phyloP scores from a whole-genome alignment of 1,140 invertebrate genomes.

The Achatina immaculata region DNA sequence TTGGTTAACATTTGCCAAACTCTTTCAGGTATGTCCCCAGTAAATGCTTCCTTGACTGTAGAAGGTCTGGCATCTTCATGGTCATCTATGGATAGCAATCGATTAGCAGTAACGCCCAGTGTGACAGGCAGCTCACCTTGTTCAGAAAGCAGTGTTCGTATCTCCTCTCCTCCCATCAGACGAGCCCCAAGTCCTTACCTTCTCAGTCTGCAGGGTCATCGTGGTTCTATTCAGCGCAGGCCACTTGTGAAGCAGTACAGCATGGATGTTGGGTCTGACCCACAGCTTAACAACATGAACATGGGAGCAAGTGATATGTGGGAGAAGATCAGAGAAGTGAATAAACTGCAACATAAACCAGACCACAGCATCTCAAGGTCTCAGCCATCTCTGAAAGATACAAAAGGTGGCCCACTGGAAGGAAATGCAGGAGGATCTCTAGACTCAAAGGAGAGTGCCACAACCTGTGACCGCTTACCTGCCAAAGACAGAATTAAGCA shows the following conservation, averaged over 20 bases:
- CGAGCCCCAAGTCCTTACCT: slow-evolving; percentile 41
- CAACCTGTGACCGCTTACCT: slow-evolving; percentile 37
- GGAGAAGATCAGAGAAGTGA: slow-evolving; percentile 40
- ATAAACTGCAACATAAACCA: slow-evolving; percentile 8
- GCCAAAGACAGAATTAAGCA: slow-evolving; percentile 44
- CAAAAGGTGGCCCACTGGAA: slow-evolving; percentile 39
- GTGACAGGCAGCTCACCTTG: slow-evolving; percentile 29
- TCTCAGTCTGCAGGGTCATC: slow-evolving; percentile 28
- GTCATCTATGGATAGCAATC: slow-evolving; percentile 38
- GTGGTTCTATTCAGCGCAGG: slow-evolving; percentile 29
- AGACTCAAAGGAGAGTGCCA: slow-evolving; percentile 40
- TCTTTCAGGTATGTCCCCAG: slow-evolving; percentile 25
- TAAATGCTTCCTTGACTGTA: slow-evolving; percentile 32
- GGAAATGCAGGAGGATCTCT: slow-evolving; percentile 33
- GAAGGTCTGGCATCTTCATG: slow-evolving; percentile 35
- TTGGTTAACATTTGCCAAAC: too few species aligned
- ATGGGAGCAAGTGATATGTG: slow-evolving; percentile 49
- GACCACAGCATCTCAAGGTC: slow-evolving; percentile 45
- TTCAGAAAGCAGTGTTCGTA: slow-evolving; percentile 40
- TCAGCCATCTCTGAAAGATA: slow-evolving; percentile 44
- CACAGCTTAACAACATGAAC: slow-evolving; percentile 47
- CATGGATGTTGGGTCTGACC: slow-evolving; percentile 49
- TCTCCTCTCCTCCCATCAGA: slow-evolving; percentile 45
- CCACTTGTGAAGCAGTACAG: slow-evolving; percentile 51
- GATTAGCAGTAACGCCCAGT: slow-evolving; percentile 31